Base-by-base conservation (phyloP, 2,888 invertebrate genomes). In the Lamproptera curius region DNA sequence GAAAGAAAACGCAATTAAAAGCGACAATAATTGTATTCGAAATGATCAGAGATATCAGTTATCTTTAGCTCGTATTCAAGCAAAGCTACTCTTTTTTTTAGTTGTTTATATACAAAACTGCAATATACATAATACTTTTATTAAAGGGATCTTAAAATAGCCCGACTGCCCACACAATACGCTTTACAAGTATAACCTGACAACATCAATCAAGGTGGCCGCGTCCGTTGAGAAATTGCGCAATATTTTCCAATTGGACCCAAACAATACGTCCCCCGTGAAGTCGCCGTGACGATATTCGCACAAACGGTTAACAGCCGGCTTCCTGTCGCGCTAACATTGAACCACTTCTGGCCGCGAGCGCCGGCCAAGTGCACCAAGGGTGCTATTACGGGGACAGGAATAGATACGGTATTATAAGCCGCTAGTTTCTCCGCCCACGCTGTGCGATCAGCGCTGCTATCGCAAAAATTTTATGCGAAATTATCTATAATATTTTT, bases 281-380 rank as follows among this genome's bases (percentile, higher is more conserved):
- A 57, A 58, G 62, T 59, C 53, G 55, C 48, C 57, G 63, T 63
- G 63, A 62, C 62, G 65, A 72, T 67, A 78, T 80, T 83, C 69
- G 76, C 81, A 78, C 75, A 84, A 85, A 74, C 75, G 73, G 73
- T 67, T 83, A 85, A 87, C 79, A 59, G 61, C 56, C 57, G 34
- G 49, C 75, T 81, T 87, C 86, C 86, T 79, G 80, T 57, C 67
- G 56, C 56, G 59, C 67, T 82, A 83, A 81, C 86, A 86, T 86
- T 86, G 86, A 82, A 82, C 84, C 75, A 85, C 70, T 78, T 82
- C 76, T 72, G 64, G 67, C 63, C 56, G 46, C 63, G 60, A 62
- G 55, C 57, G 60, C 60, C 74, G 83, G 83, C 82, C 86, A 85
- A 85, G 85, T 84, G 84, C 85, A 85, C 75, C 67, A 76, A 73